phyloP scores from a whole-genome alignment of 2,888 invertebrate species.

The Philopedon plagiatum region DNA sequence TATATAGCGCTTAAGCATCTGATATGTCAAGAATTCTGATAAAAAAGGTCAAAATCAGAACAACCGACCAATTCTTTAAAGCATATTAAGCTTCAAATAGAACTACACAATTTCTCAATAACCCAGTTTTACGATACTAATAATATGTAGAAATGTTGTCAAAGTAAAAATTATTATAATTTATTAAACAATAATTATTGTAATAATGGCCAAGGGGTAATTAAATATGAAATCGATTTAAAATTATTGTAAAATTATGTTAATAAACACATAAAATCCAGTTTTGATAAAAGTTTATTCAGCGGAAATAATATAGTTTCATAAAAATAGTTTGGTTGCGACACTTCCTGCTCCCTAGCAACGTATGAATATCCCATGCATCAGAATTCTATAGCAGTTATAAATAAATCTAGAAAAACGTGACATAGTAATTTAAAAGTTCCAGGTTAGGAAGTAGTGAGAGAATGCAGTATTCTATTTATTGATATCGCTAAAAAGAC shows the following conservation, averaged over 20 bases:
- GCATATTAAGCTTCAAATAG: no score
- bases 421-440: no score
- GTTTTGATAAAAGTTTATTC: slow-evolving; percentile 1
- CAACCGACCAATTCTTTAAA: no score
- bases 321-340: slow-evolving; percentile 9
- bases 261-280: neutral
- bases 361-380: neutral
- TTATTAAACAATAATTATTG: neutral
- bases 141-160: neutral
- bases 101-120: no score
- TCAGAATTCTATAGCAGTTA: neutral
- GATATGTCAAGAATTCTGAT: no score
- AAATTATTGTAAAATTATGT: neutral
- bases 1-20: no score
- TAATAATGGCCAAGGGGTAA: neutral
- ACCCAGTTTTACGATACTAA: no score
- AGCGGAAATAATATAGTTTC: neutral
- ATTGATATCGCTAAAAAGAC: no score
- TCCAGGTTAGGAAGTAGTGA: no score
- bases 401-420: no score
- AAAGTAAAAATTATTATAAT: neutral
- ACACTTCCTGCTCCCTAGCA: neutral
- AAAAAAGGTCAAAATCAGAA: no score
- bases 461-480: no score
- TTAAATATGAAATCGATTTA: neutral